Conservation (phyloP, 2,113 vertebrate genomes). For the Hemiprocne comata region DNA sequence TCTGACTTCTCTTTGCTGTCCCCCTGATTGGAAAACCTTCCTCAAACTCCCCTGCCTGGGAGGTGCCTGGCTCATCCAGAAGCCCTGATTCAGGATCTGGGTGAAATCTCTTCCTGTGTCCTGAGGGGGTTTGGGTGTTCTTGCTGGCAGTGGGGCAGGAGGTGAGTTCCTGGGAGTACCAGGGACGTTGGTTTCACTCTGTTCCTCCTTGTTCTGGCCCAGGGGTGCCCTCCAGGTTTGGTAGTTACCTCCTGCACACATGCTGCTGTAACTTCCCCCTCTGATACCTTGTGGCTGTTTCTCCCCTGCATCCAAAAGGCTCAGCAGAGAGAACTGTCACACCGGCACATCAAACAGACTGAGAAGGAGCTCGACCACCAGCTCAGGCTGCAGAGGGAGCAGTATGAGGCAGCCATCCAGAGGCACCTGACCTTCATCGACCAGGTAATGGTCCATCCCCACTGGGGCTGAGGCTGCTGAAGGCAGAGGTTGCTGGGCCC, state of each 20-base stretch:
- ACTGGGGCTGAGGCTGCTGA: background rate
- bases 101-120: background rate
- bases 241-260: background rate
- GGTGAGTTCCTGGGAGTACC: background rate
- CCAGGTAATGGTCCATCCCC: constrained; percentile 77
- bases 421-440: constrained; percentile 93
- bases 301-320: constrained; percentile 64
- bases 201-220: background rate
- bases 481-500: background rate
- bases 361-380: constrained; percentile 86
- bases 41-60: background rate
- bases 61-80: background rate
- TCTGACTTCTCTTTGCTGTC: background rate
- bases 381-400: constrained; percentile 87
- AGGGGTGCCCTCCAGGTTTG: rapidly evolving
- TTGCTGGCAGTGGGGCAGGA: background rate
- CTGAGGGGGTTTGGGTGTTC: background rate
- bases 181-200: background rate
- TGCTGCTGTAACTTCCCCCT: background rate
- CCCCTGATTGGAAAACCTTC: background rate
- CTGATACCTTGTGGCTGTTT: background rate
- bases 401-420: constrained; percentile 92
- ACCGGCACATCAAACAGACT: constrained; percentile 83
- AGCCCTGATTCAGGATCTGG: background rate
- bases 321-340: constrained; percentile 89